Conservation (phyloP, 2,113 vertebrate genomes). For the Macroglossus sobrinus region DNA sequence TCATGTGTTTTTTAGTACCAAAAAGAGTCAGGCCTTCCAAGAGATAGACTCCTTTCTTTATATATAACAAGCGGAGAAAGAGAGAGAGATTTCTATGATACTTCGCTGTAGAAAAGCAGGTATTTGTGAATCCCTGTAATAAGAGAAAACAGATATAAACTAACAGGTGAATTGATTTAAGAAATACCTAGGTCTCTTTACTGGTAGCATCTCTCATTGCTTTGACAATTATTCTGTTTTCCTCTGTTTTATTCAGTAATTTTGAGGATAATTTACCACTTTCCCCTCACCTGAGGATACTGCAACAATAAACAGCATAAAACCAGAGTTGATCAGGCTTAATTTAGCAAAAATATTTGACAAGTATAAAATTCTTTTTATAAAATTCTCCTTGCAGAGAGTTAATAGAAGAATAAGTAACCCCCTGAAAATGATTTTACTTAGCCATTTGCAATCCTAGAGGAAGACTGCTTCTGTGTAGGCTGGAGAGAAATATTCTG, state of each 20-base stretch:
- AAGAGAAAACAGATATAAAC: conserved; percentile 16
- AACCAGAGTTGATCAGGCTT: conserved; percentile 4
- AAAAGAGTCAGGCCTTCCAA: background rate
- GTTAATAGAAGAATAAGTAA: conserved; percentile 2
- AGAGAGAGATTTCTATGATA: conserved; percentile 24
- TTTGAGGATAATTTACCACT: conserved; percentile 4
- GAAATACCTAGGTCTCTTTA: background rate
- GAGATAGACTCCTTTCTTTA: background rate
- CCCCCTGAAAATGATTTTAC: conserved; percentile 25
- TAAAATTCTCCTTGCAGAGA: conserved; percentile 37
- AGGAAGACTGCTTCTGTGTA: conserved; percentile 13
- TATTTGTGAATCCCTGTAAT: conserved; percentile 16
- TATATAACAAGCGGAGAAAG: conserved; percentile 5
- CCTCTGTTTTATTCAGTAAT: conserved; percentile 26
- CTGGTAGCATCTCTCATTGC: background rate
- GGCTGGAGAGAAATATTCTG: background rate
- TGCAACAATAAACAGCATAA: conserved; percentile 18
- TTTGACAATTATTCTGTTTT: conserved; percentile 27
- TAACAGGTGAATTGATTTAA: conserved; percentile 2
- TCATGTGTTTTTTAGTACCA: conserved; percentile 28
- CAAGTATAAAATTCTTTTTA: background rate
- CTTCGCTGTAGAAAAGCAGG: background rate
- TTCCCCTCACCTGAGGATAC: background rate
- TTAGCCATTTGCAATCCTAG: background rate
- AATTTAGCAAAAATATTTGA: conserved; percentile 25